Percentiles rank a stretch among this genome's conserved stretches.
phyloP scores from a whole-genome alignment of 2,113 vertebrate species.

The Eublepharis macularius region DNA sequence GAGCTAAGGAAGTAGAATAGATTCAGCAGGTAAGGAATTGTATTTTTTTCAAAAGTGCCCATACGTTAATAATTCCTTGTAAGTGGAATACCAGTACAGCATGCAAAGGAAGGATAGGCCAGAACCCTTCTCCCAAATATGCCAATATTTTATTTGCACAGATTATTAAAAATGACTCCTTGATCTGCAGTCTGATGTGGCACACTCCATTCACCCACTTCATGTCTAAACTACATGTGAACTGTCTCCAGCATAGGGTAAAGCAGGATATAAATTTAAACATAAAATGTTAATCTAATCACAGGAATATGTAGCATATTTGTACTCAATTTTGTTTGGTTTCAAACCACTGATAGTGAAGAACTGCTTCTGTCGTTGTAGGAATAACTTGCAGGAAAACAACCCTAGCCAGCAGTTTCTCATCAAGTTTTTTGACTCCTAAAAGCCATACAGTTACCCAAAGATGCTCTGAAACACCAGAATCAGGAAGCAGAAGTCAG shows the following conservation, averaged over 20 bases:
- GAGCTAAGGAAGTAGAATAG: too few relatives aligned
- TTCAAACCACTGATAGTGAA: slow-evolving; percentile 37
- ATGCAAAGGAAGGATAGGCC: too few relatives aligned
- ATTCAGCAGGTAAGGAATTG: too few relatives aligned
- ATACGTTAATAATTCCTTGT: too few relatives aligned
- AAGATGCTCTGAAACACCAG: slow-evolving; percentile 74
- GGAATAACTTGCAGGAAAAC: slow-evolving; percentile 79
- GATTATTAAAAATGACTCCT: too few relatives aligned
- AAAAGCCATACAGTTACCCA: slow-evolving; percentile 80
- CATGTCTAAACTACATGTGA: too few relatives aligned
- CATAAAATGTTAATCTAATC: background rate
- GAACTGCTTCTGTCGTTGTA: slow-evolving; percentile 55
- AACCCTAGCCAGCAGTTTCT: slow-evolving; percentile 78
- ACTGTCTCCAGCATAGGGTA: background rate
- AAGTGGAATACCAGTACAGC: too few relatives aligned
- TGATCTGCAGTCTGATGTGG: too few relatives aligned
- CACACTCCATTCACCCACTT: too few relatives aligned
- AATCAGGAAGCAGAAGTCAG: slow-evolving; percentile 72
- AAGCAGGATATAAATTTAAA: background rate
- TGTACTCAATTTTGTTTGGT: background rate
- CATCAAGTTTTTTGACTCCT: slow-evolving; percentile 75
- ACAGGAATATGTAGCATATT: background rate
- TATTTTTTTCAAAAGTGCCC: too few relatives aligned
- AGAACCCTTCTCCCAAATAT: too few relatives aligned
- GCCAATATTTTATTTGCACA: too few relatives aligned